These are phyloP conservation scores for Macroglossus sobrinus DNA, from an alignment of 2,113 vertebrate species.

Conservation along the genomic window DNA sequence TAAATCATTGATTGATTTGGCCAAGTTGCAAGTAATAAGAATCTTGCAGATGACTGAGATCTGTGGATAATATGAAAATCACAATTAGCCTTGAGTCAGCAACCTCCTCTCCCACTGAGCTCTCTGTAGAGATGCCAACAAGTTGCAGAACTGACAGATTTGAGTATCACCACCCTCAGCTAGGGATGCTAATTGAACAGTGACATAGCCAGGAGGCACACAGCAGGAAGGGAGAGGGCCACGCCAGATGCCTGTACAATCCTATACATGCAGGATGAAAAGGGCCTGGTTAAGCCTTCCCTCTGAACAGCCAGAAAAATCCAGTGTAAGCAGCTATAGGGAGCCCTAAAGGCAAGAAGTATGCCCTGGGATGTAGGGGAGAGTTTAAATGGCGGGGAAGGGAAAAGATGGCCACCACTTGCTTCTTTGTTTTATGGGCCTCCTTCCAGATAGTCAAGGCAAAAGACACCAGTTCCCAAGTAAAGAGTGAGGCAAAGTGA, in stretches of 20 bases:
- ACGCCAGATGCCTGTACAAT: background rate
- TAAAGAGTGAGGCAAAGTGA: background rate
- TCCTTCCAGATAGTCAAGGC: background rate
- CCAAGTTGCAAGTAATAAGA: background rate
- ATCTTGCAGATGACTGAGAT: background rate
- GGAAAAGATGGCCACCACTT: background rate
- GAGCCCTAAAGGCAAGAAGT: background rate
- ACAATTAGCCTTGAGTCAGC: slow-evolving; percentile 43
- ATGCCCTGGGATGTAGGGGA: background rate
- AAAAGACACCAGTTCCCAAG: background rate
- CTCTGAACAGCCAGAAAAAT: background rate
- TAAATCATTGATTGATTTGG: background rate
- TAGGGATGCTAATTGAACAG: slow-evolving; percentile 17
- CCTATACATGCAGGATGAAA: background rate
- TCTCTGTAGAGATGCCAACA: background rate
- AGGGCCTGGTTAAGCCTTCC: background rate
- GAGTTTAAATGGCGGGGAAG: too few species aligned
- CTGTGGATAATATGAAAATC: slow-evolving; percentile 8
- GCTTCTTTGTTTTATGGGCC: background rate
- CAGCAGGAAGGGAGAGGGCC: background rate
- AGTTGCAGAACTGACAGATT: slow-evolving; percentile 31
- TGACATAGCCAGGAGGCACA: slow-evolving; percentile 2
- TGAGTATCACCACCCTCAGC: background rate
- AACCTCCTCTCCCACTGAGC: background rate
- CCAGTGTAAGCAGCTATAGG: background rate